Evolutionary conservation across 2,888 invertebrate species (phyloP).

Genomic region (Argyresthia albistria): DNA sequence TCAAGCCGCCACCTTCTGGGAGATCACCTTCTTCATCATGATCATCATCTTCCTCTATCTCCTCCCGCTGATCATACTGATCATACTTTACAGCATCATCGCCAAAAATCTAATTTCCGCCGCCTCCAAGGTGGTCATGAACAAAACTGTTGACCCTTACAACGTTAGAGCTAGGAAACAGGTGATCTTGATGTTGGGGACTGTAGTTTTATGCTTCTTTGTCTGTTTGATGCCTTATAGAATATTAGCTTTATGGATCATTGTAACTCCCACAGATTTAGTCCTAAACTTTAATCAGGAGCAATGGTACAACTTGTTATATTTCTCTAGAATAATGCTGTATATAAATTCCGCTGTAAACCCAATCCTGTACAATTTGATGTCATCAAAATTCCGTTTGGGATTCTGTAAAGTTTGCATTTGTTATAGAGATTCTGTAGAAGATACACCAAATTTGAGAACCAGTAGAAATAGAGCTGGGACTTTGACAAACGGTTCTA

Average conservation of each 20-base stretch:
- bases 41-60: conserved; percentile 86
- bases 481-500: conserved; percentile 75
- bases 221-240: conserved; percentile 90
- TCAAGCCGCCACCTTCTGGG: conserved; percentile 82
- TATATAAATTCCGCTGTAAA: conserved; percentile 93
- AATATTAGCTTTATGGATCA: conserved; percentile 86
- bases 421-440: conserved; percentile 56
- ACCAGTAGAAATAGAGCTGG: conserved; percentile 45
- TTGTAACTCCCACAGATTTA: conserved; percentile 80
- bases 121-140: conserved; percentile 76
- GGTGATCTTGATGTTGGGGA: conserved; percentile 89
- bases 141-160: conserved; percentile 80
- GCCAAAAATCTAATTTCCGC: conserved; percentile 86
- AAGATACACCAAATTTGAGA: conserved; percentile 47
- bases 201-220: conserved; percentile 91
- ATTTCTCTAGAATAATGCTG: conserved; percentile 88
- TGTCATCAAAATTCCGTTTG: conserved; percentile 91
- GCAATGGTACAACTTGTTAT: conserved; percentile 85
- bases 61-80: conserved; percentile 83
- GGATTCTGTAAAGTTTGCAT: conserved; percentile 82
- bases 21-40: conserved; percentile 84
- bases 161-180: conserved; percentile 82
- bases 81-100: conserved; percentile 87
- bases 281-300: conserved; percentile 80
- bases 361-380: conserved; percentile 92